Percentiles rank a stretch among this genome's conserved stretches.
phyloP scores from a whole-genome alignment of 2,888 invertebrate genomes.

The Drosophila differens region DNA sequence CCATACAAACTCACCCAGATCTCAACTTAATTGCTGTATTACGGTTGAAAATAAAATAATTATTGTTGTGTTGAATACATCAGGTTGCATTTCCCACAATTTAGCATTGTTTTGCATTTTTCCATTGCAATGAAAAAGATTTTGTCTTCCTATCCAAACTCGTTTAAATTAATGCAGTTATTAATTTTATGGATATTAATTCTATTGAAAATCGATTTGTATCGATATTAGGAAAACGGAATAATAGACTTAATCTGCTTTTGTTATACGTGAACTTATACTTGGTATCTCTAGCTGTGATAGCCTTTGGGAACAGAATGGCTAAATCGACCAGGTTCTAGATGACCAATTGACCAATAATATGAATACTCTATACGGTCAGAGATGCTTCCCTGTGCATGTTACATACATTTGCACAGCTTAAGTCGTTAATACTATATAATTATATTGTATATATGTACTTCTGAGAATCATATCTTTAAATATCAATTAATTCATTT shows the following conservation, averaged over 20 bases:
- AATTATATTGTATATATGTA: neutral
- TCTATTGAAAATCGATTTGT: neutral
- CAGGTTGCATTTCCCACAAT: neutral
- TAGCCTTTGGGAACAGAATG: neutral
- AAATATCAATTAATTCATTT: neutral
- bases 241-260: neutral
- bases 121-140: neutral
- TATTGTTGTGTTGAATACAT: neutral
- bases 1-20: conserved; percentile 16
- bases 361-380: neutral
- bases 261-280: neutral
- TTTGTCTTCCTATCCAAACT: neutral
- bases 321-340: neutral
- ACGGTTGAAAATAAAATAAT: conserved; percentile 7
- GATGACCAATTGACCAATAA: neutral
- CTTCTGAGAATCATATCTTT: neutral
- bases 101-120: neutral
- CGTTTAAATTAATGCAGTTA: neutral
- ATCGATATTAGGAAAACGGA: neutral
- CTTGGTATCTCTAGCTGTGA: neutral
- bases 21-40: conserved; percentile 12
- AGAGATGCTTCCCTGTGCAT: neutral
- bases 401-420: too few relatives aligned
- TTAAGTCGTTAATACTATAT: neutral
- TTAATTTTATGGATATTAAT: neutral